Base-by-base conservation (phyloP, 2,113 vertebrate species). In the Nettapus auritus region DNA sequence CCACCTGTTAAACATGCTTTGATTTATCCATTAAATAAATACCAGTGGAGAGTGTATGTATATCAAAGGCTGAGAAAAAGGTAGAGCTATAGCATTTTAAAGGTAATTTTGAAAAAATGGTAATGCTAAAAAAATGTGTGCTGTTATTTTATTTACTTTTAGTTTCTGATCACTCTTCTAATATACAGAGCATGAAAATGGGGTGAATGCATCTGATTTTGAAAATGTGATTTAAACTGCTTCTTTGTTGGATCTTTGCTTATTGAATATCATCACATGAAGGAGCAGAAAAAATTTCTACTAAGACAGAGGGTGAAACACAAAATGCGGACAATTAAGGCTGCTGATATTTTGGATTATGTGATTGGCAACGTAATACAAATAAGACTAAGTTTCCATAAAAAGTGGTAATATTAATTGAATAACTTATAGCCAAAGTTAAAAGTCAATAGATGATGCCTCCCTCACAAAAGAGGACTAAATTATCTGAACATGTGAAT, bases 41-140 rank as follows among this genome's bases (percentile, higher is more conserved):
- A 34, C 40, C 56, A 63, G 2, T 0, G 0, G 33, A 40, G 48
- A 82, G 28, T 31, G 5, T 16, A 8, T 0, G 8, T 28, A 1
- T 22, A 3, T 13, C 40, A 46, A 40, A 85, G 16, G 53, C 57
- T 81, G 78, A 74, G 74, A 14, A 42, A 79, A 76, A 57, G 40
- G 23, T 6, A 40, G 29, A 50, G 8, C 29, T 71, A 0, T 31
- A 38, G 13, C 4, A 9, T 86, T 89, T 94, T 50, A 82, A 56
- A 50, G 23, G 6, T 19, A 46, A 18, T 52, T 85, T 19, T 2
- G 46, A 4, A 40, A 69, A 89, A 60, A 56, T 11, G 6, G 11
- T 22, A 14, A 21, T 22, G 52, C 44, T 53, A 56, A 68, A 68
- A 71, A 26, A 56, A 78, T 12, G 21, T 3, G 1, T 75, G 18